Conservation (phyloP, 2,113 vertebrate species). For the Sterna hirundo region DNA sequence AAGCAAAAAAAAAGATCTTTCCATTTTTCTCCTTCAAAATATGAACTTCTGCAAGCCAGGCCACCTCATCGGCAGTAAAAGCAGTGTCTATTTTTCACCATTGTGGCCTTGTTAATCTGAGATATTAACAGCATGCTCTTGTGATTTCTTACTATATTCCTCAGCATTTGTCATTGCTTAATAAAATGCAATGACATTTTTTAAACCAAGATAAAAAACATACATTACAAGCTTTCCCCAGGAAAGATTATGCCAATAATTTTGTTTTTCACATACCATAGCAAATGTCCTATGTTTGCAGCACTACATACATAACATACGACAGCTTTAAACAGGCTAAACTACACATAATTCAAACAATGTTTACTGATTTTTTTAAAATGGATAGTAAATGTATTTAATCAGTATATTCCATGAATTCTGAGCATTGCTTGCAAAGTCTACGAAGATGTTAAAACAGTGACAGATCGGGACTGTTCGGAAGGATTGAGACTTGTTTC, state of each 20-base stretch:
- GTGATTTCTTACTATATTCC: background rate
- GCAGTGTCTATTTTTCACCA: background rate
- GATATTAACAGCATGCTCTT: background rate
- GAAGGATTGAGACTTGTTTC: background rate
- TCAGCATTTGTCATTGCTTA: background rate
- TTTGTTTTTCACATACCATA: background rate
- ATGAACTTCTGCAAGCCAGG: background rate
- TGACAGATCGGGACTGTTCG: background rate
- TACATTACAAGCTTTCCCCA: background rate
- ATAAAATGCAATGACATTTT: background rate
- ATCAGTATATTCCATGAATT: background rate
- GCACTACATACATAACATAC: background rate
- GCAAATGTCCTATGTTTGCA: background rate
- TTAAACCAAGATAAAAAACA: background rate
- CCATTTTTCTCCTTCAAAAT: background rate
- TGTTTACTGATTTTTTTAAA: background rate
- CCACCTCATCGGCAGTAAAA: background rate
- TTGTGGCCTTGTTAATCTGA: background rate
- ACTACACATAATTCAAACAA: background rate
- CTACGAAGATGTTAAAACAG: background rate
- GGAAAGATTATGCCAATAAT: background rate
- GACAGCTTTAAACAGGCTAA: background rate
- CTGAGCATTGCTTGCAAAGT: background rate
- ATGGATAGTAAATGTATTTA: background rate
- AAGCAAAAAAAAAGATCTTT: background rate